Evolutionary conservation across 2,888 invertebrate genomes (phyloP), one percentile per base, ranked within the genome.

Genomic region (Athripsodes cinereus): DNA sequence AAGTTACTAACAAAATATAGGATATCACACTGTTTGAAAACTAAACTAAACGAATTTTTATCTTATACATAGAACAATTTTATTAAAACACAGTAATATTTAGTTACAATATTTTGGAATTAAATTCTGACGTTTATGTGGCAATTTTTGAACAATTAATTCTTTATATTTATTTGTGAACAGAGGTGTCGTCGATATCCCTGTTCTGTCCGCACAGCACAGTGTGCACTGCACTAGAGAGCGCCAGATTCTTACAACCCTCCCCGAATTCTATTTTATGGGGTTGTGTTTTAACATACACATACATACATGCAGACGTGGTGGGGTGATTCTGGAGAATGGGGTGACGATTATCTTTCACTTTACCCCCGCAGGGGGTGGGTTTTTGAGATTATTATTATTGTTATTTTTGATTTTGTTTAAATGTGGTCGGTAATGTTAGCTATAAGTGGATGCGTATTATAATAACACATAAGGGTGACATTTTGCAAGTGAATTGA

Each of bases 311-410:
- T 40, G 40, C n/a, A 8, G 10, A 26, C 44, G 16, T 8, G 34
- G 40, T 16, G 19, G 40, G 48, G 46, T 34, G n/a, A 16, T 18
- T 35, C 22, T 35, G 48, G 56, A 22, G 56, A 19, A 16, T 31
- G 35, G 53, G 53, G 51, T 53, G 57, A 21, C 60, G 62, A 62
- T 62, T 62, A 62, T 62, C 62, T 62, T 60, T 62, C 60, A 62
- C 60, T 60, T 62, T 56, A 40, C 40, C 16, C 40, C 40, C 40
- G 5, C 40, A 40, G 40, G 40, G 40, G 40, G 40, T 13, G 16
- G 40, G 40, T 26, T 40, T n/a, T n/a, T n/a, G n/a, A n/a, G n/a
- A n/a, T n/a, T n/a, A n/a, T n/a, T n/a, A n/a, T n/a, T n/a, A n/a
- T n/a, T 40, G 40, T 13, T 40, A 13, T 40, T 40, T 40, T 40